phyloP scores from a whole-genome alignment of 2,888 invertebrate species.

The Diplazon laetatorius region DNA sequence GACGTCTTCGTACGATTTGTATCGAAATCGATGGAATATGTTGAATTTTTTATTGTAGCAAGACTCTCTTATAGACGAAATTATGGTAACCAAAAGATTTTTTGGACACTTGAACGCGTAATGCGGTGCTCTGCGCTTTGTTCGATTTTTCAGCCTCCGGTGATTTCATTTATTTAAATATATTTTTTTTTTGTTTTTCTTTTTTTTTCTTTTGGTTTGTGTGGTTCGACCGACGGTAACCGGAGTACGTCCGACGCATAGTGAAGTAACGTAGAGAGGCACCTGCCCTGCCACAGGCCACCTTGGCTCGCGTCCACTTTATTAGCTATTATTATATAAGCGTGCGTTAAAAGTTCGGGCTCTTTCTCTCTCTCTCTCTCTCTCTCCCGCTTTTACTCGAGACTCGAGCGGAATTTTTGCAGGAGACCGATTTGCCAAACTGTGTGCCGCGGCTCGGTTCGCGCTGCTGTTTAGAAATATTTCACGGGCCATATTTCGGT shows the following conservation, averaged over 20 bases:
- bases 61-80: neutral
- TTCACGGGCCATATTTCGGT: conserved; percentile 72
- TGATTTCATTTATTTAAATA: conserved; percentile 59
- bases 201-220: neutral
- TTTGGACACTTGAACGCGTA: conserved; percentile 42
- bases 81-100: neutral
- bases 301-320: conserved; percentile 75
- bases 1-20: no score
- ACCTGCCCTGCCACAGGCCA: conserved; percentile 78
- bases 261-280: conserved; percentile 64
- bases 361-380: no score
- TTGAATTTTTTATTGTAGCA: no score
- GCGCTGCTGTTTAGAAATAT: conserved; percentile 80
- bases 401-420: conserved; percentile 47
- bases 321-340: conserved; percentile 82
- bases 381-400: no score
- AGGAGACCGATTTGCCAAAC: conserved; percentile 54
- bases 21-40: neutral
- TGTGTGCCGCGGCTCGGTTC: conserved; percentile 53
- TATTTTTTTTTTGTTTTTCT: no score
- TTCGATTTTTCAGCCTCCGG: conserved; percentile 55
- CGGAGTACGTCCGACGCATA: conserved; percentile 73
- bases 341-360: conserved; percentile 72
- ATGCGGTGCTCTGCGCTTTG: conserved; percentile 47
- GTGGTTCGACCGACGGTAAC: conserved; percentile 67